Conservation (phyloP, 2,888 invertebrate genomes). For the Ornithoptera alexandrae region DNA sequence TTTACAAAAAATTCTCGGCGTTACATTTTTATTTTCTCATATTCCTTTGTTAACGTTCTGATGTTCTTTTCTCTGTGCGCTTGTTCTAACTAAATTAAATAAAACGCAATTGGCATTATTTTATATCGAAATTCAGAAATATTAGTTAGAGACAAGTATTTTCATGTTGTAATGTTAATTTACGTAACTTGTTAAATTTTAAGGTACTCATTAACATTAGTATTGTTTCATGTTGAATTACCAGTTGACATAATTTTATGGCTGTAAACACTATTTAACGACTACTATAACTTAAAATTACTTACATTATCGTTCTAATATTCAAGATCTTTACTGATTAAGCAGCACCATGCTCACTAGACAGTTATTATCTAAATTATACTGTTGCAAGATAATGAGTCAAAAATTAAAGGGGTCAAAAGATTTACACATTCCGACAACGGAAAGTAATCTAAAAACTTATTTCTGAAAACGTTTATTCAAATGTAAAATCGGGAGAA, state of each 20-base stretch:
- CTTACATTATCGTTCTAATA: background rate
- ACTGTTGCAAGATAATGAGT: no score
- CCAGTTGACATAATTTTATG: background rate
- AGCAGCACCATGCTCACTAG: no score
- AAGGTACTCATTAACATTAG: background rate
- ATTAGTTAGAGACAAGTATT: constrained; percentile 29
- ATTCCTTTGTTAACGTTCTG: constrained; percentile 5
- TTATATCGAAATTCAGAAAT: constrained; percentile 9
- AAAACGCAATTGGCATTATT: constrained; percentile 12
- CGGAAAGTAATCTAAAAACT: no score
- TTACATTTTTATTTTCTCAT: background rate
- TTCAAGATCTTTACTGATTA: no score
- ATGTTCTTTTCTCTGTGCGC: constrained; percentile 29
- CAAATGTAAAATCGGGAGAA: no score
- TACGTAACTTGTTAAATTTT: constrained; percentile 2
- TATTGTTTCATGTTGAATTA: constrained; percentile 1
- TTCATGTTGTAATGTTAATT: constrained; percentile 12
- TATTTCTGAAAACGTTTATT: no score
- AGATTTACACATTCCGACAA: no score
- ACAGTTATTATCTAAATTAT: no score
- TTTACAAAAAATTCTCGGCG: constrained; percentile 13
- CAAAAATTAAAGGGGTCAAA: no score
- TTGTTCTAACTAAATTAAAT: constrained; percentile 29
- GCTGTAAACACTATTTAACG: background rate
- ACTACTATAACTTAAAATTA: background rate